A percentile compares a stretch with the other conserved stretches of the same genome.
Evolutionary conservation across 2,888 invertebrate species (phyloP).

Genomic region (Agrotis segetum): DNA sequence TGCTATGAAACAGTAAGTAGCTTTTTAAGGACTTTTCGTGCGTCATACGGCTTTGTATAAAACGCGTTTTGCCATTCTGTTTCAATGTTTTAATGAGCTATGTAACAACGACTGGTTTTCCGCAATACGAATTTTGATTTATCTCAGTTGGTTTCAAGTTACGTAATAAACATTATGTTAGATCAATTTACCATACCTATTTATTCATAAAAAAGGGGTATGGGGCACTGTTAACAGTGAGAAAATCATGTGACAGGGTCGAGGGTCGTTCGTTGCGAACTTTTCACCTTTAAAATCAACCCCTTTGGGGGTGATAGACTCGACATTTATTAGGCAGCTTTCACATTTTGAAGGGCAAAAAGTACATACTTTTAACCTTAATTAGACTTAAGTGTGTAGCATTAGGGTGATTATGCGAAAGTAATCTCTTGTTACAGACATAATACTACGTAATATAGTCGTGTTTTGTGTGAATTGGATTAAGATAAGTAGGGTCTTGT

Average conservation of each 20-base stretch:
- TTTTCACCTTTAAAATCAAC: conserved; percentile 3
- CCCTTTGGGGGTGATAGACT: neutral
- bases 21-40: conserved; percentile 2
- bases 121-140: conserved; percentile 30
- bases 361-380: conserved; percentile 32
- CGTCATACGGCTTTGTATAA: neutral
- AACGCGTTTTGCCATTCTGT: conserved; percentile 7
- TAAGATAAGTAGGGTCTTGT: conserved; percentile 30
- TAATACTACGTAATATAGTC: neutral
- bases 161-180: conserved; percentile 17
- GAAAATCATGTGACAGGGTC: neutral
- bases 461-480: conserved; percentile 31
- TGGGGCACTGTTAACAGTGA: neutral
- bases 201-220: neutral
- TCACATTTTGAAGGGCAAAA: conserved; percentile 27
- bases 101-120: conserved; percentile 35
- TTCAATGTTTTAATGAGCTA: conserved; percentile 4
- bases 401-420: conserved; percentile 27
- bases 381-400: conserved; percentile 11
- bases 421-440: conserved; percentile 21
- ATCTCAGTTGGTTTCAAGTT: conserved; percentile 18
- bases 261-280: neutral
- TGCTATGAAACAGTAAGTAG: conserved; percentile 96
- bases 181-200: neutral
- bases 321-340: conserved; percentile 7